Evolutionary conservation across 2,888 invertebrate genomes (phyloP).

Genomic region (Yponomeuta cagnagella): DNA sequence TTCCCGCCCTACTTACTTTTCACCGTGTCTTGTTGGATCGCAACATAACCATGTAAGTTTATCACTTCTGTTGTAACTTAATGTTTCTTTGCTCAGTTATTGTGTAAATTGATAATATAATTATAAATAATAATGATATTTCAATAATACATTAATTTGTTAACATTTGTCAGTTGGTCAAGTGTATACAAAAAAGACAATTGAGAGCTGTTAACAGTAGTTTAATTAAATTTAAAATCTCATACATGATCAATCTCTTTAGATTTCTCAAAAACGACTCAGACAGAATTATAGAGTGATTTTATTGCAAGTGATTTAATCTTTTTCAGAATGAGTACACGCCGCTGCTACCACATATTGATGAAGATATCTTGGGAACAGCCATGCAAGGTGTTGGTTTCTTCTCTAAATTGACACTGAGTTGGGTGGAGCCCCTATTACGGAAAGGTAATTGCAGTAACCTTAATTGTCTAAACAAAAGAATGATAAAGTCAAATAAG

Average conservation of each 20-base stretch:
- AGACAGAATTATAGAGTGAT: no score
- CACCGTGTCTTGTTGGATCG: slow-evolving; percentile 65
- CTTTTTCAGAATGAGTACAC: slow-evolving; percentile 75
- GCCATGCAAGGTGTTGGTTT: slow-evolving; percentile 86
- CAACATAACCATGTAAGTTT: slow-evolving; percentile 70
- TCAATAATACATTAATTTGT: no score
- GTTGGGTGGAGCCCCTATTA: slow-evolving; percentile 92
- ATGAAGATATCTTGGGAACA: slow-evolving; percentile 84
- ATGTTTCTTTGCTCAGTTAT: not conserved
- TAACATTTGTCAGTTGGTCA: no score
- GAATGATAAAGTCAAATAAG: not conserved
- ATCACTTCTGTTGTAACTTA: not conserved
- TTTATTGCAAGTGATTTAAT: not conserved
- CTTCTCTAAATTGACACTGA: slow-evolving; percentile 85
- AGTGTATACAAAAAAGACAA: no score
- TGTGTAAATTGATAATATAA: slow-evolving; percentile 1
- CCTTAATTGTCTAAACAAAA: not conserved
- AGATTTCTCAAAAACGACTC: not conserved
- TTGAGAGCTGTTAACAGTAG: no score
- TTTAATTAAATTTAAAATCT: no score
- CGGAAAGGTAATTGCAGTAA: slow-evolving; percentile 75
- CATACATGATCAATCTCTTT: not conserved
- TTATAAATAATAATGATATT: no score
- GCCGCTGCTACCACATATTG: slow-evolving; percentile 78
- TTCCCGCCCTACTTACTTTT: slow-evolving; percentile 65